Conservation (phyloP, 2,888 invertebrate genomes). For the Nipponacmea schrenckii region DNA sequence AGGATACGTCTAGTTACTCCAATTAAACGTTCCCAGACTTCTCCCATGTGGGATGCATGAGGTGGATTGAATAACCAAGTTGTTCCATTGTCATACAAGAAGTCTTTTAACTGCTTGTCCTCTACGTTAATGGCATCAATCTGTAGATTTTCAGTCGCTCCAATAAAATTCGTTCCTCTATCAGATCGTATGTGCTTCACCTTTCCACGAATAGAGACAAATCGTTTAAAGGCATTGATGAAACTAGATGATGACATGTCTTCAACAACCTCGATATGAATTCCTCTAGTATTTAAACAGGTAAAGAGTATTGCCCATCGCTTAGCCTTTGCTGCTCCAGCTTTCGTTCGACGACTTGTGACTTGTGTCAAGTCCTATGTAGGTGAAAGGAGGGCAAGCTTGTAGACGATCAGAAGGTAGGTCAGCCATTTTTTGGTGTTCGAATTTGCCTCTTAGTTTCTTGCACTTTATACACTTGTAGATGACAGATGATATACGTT, state of each 20-base stretch:
- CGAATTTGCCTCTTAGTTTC: neutral
- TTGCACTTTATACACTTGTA: neutral
- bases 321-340: neutral
- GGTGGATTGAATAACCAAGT: slow-evolving; percentile 34
- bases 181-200: slow-evolving; percentile 30
- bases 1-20: slow-evolving; percentile 29
- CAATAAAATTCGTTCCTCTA: slow-evolving; percentile 36
- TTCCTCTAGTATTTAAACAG: neutral
- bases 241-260: slow-evolving; percentile 3
- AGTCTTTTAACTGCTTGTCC: slow-evolving; percentile 16
- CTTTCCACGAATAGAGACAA: slow-evolving; percentile 20
- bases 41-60: slow-evolving; percentile 34
- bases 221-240: slow-evolving; percentile 15
- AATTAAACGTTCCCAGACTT: slow-evolving; percentile 34
- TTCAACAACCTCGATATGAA: neutral
- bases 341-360: neutral
- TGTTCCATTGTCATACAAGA: slow-evolving; percentile 19
- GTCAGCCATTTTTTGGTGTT: neutral
- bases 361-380: neutral
- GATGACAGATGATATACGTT: neutral
- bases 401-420: neutral
- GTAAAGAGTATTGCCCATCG: slow-evolving; percentile 1
- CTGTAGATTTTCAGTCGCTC: slow-evolving; percentile 23
- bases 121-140: slow-evolving; percentile 31
- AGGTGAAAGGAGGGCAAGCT: neutral